Conservation (phyloP, 2,888 invertebrate genomes). For the Stenichneumon culpator region DNA sequence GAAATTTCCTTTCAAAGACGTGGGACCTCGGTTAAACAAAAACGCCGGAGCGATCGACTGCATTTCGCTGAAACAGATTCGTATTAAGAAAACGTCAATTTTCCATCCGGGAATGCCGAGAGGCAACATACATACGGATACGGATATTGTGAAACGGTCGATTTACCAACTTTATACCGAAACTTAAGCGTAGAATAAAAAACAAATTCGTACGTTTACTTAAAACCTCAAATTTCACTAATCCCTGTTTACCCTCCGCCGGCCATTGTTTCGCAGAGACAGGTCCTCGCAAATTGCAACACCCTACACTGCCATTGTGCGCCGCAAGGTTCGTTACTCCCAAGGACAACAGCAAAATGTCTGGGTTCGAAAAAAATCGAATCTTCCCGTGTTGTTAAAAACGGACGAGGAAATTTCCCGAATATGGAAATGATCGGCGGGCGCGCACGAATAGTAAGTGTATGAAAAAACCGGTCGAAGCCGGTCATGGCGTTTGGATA, state of each 20-base stretch:
- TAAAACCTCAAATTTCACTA: not conserved
- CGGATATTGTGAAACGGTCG: not conserved
- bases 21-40: constrained; percentile 17
- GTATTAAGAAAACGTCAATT: no score
- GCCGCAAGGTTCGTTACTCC: not conserved
- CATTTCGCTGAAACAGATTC: no score
- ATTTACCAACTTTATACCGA: not conserved
- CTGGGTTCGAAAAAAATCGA: not conserved
- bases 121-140: no score
- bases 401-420: constrained; percentile 72
- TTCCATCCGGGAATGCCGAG: no score
- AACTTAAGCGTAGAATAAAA: not conserved
- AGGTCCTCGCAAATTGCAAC: not conserved
- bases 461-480: constrained; percentile 76
- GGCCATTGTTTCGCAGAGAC: not conserved
- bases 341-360: not conserved
- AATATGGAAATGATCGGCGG: constrained; percentile 74
- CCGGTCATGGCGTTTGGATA: constrained; percentile 71
- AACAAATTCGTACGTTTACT: not conserved
- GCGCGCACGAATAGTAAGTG: constrained; percentile 58
- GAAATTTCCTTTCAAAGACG: not conserved
- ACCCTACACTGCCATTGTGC: not conserved
- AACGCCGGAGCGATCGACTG: not conserved
- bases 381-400: not conserved
- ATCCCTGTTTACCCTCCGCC: not conserved